Evolutionary conservation across 2,113 vertebrate genomes (phyloP), one percentile per base, ranked within the genome.

Genomic region (Platichthys stellatus): DNA sequence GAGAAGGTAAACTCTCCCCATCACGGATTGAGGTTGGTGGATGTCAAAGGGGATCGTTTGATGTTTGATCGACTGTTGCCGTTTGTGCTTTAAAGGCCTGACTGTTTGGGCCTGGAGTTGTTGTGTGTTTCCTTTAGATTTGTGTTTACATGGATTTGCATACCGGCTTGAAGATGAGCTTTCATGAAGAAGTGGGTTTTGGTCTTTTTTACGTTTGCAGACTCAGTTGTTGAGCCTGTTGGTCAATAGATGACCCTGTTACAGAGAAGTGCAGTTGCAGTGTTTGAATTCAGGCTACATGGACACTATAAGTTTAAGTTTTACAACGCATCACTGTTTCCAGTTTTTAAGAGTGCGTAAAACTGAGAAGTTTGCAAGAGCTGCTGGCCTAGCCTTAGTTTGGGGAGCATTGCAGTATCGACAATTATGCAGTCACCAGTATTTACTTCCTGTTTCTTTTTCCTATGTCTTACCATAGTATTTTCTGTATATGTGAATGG

Each of bases 1-100:
- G 75, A 89, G 89, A 79, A 59, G 40, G 76, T 78, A 87, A 86
- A 91, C 81, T 84, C 64, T 65, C 59, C 72, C 73, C 72, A 66
- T 61, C 78, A 86, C 5, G 58, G 83, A 84, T 57, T 72, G 82
- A 88, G 87, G 78, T 78, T 47, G 71, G 61, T 70, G 57, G 63
- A 78, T 81, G 79, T 88, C 61, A 90, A 28, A 87, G 78, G 82
- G 60, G 73, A 57, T 76, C 24, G 78, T 91, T 88, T 80, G 69
- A 81, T 90, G 88, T 92, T 92, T 88, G 89, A 85, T 72, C 68
- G 74, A 45, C 80, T 80, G 86, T 86, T 88, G 86, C 68, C 60
- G 17, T 84, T 91, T 89, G 78, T 54, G 78, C 73, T 86, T 83
- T 74, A 66, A 82, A 81, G 63, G 69, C 57, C 78, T 65, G 54